Evolutionary conservation across 2,888 invertebrate genomes (phyloP), one percentile per base, ranked within the genome.

Genomic region (Caenorhabditis sp.): DNA sequence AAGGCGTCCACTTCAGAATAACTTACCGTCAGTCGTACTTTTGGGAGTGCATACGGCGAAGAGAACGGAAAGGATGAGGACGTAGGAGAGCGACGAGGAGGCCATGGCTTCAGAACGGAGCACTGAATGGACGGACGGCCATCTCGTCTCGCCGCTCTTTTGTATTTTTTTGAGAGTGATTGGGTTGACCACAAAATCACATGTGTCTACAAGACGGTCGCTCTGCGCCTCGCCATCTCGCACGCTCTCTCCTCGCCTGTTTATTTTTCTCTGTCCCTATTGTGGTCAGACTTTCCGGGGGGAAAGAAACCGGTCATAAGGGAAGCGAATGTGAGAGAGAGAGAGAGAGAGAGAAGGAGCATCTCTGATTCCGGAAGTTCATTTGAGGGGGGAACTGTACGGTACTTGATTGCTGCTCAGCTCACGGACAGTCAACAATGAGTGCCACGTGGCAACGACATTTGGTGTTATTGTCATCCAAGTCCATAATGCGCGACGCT

Each of bases 81-180:
- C 35, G 22, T 70, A 70, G 27, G 59, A 59, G 15, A 70, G 59
- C 52, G 59, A 70, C 9, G 70, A 59, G 15, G 59, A 59, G 32
- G 70, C 59, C 70, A 70, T 70, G 15, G 20, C 35, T 32, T 17
- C 22, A 32, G 26, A 20, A 41, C 13, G 27, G 27, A 24, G 62
- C 41, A n/a, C 65, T 45, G 56, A 66, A 35, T 37, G 9, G 45
- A 39, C 15, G 24, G 20, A 41, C 26, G 41, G 5, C 5, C 20
- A 6, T 17, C 17, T 20, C 13, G 63, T 20, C 26, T 30, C 17
- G n/a, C 37, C 37, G 20, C 66, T 41, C 59, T 59, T 52, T 58
- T 59, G 50, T 68, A 37, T 68, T 58, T 41, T 17, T 41, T n/a
- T 15, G 24, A n/a, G 48, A 48, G 27, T 48, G 48, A 48, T 48